Evolutionary conservation across 2,797 vertebrate species (phyloP).

Genomic region (Parotocinclus haroldoi): DNA sequence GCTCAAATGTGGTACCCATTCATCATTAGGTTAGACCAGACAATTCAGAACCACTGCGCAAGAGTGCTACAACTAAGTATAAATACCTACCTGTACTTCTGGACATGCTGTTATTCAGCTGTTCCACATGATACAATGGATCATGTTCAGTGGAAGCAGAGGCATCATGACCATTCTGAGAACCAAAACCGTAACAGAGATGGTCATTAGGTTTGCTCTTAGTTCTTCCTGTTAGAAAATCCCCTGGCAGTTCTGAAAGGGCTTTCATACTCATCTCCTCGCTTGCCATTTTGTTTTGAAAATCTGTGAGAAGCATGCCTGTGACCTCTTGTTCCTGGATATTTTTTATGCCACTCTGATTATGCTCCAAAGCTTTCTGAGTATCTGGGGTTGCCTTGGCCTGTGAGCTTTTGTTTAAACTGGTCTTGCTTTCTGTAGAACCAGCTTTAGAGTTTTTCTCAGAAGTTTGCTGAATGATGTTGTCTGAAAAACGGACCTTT

Average conservation of each 20-base stretch:
- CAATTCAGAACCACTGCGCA: no score
- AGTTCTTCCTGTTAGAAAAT: conserved; percentile 43
- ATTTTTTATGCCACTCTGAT: conserved; percentile 34
- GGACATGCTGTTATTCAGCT: conserved; percentile 62
- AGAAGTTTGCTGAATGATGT: conserved; percentile 50
- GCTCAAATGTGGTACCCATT: no score
- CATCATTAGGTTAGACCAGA: no score
- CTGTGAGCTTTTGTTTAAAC: conserved; percentile 48
- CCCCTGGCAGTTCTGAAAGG: conserved; percentile 24
- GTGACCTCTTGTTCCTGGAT: conserved; percentile 48
- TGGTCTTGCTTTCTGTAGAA: conserved; percentile 47
- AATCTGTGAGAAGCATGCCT: conserved; percentile 24
- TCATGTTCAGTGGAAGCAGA: conserved; percentile 44
- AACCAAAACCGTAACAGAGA: conserved; percentile 19
- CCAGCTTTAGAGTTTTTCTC: conserved; percentile 40
- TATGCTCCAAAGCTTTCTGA: conserved; percentile 29
- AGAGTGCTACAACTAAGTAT: background rate
- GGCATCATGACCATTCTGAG: conserved; percentile 47
- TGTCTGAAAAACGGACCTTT: conserved; percentile 72
- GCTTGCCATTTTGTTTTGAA: conserved; percentile 9
- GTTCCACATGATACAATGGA: conserved; percentile 51
- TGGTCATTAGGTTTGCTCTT: conserved; percentile 34
- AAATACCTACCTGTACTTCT: conserved; percentile 61
- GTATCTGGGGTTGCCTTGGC: conserved; percentile 39
- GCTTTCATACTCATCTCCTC: conserved; percentile 23